These are phyloP conservation scores for Pyrgus malvae DNA, from an alignment of 2,888 invertebrate genomes.

Conservation along the genomic window DNA sequence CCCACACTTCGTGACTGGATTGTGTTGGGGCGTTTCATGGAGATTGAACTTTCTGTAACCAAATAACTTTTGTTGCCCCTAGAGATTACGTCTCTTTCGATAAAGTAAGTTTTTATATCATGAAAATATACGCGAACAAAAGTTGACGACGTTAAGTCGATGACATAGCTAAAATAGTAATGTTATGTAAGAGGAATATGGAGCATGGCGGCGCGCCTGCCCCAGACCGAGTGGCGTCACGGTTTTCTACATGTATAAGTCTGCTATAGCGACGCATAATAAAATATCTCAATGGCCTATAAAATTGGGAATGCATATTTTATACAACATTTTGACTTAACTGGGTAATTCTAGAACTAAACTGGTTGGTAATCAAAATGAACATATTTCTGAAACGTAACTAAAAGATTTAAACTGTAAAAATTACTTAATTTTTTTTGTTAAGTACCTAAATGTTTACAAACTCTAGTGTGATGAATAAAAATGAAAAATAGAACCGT, in stretches of 20 bases:
- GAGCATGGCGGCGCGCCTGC: conserved; percentile 34
- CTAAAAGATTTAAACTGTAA: too few relatives aligned
- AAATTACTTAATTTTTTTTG: too few relatives aligned
- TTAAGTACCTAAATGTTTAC: too few relatives aligned
- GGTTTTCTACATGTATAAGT: conserved; percentile 9
- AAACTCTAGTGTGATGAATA: too few relatives aligned
- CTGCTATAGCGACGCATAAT: conserved; percentile 3
- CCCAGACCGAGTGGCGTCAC: conserved; percentile 60
- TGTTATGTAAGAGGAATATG: conserved; percentile 18
- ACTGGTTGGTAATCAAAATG: too few relatives aligned
- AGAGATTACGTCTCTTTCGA: conserved; percentile 31
- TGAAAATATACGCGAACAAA: neutral
- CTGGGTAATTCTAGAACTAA: too few relatives aligned
- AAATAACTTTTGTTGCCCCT: neutral
- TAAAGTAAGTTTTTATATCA: neutral
- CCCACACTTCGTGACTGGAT: neutral
- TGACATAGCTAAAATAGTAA: neutral
- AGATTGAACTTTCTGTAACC: neutral
- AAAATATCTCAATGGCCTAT: conserved; percentile 2
- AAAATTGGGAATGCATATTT: too few relatives aligned
- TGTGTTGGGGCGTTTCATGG: neutral
- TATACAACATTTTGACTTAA: too few relatives aligned
- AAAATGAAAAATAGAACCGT: too few relatives aligned
- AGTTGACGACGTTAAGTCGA: conserved; percentile 11
- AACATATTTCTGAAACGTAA: too few relatives aligned